These are phyloP conservation scores for Sebastes flavidus DNA, from an alignment of 2,797 vertebrate species.

Conservation along the genomic window DNA sequence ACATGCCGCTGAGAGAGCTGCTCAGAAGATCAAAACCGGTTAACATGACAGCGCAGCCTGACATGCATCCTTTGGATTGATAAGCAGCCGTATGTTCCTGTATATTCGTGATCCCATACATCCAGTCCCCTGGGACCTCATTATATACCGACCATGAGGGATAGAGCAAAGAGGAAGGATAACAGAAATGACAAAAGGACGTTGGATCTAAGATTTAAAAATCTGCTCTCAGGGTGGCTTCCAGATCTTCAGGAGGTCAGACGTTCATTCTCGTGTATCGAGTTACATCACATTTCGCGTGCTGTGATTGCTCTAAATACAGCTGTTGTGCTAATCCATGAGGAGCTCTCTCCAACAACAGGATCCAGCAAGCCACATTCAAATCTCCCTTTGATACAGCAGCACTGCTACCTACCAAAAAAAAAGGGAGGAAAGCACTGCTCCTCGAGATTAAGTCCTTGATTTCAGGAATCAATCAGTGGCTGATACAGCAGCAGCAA, in stretches of 20 bases:
- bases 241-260: constrained; percentile 19
- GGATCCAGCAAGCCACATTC: constrained; percentile 20
- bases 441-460: constrained; percentile 17
- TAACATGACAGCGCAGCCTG: constrained; percentile 1
- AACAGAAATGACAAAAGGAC: background rate
- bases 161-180: background rate
- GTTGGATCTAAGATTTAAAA: background rate
- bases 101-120: constrained; percentile 13
- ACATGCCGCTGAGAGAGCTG: background rate
- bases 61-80: constrained; percentile 5
- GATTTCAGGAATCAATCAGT: constrained; percentile 23
- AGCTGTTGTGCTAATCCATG: constrained; percentile 34
- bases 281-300: constrained; percentile 15
- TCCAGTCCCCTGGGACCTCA: constrained; percentile 1
- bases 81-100: background rate
- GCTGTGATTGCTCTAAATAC: constrained; percentile 16
- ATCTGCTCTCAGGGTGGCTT: background rate
- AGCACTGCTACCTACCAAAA: background rate
- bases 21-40: constrained; percentile 5
- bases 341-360: constrained; percentile 39
- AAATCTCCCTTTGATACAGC: constrained; percentile 25
- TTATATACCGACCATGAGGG: constrained; percentile 13
- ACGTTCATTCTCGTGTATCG: background rate
- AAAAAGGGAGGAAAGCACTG: background rate
- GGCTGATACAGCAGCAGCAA: constrained; percentile 23